These are phyloP conservation scores for Trissoscelio sp. DNA, from an alignment of 2,888 invertebrate species.

Conservation along the genomic window DNA sequence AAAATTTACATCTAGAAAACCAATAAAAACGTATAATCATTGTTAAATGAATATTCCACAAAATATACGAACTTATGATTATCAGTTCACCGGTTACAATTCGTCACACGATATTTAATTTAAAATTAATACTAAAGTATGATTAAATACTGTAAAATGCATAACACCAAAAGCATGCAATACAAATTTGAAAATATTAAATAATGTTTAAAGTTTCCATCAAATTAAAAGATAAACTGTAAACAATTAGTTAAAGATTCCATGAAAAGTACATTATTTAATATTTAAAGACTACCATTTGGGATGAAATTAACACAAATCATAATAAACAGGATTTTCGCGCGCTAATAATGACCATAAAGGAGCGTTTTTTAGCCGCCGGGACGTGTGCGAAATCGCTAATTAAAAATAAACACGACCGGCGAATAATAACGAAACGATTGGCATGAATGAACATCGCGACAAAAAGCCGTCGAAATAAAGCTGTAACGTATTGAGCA, in stretches of 20 bases:
- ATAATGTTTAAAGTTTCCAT: neutral
- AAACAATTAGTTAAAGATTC: no score
- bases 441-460: neutral
- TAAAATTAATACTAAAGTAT: neutral
- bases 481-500: slow-evolving; percentile 13
- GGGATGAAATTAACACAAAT: no score
- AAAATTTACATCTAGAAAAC: no score
- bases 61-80: neutral
- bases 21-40: neutral
- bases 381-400: slow-evolving; percentile 15
- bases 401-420: slow-evolving; percentile 37
- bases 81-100: neutral
- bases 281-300: no score
- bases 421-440: neutral
- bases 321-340: no score
- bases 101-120: neutral
- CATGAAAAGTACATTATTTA: no score
- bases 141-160: slow-evolving; percentile 3
- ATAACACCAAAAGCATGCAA: neutral
- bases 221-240: neutral
- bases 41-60: neutral
- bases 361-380: slow-evolving; percentile 7
- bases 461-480: slow-evolving; percentile 5
- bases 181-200: neutral
- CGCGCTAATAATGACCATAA: neutral